A percentile compares a stretch with the other conserved stretches of the same genome.
Evolutionary conservation across 2,888 invertebrate genomes (phyloP).

Genomic region (Cephalotes varians): DNA sequence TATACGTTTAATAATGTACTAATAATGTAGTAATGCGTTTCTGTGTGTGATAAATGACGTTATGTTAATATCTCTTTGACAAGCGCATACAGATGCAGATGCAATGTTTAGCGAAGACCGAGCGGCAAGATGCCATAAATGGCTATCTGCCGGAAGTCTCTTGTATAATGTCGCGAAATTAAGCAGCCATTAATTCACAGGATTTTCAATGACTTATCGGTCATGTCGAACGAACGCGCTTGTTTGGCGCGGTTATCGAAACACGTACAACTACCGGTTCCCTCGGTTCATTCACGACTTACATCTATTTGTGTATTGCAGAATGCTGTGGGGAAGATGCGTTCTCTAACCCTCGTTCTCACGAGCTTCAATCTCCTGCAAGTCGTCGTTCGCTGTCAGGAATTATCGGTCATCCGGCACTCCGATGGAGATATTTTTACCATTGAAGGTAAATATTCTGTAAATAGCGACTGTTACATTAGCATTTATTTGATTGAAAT

Average conservation of each 20-base stretch:
- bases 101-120: conserved; percentile 8
- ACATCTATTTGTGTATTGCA: conserved; percentile 70
- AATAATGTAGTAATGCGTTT: not conserved
- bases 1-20: not conserved
- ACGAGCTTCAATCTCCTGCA: conserved; percentile 77
- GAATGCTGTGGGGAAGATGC: conserved; percentile 85
- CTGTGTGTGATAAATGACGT: not conserved
- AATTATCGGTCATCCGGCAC: conserved; percentile 81
- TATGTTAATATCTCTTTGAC: not conserved
- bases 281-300: not conserved
- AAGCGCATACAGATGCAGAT: not conserved
- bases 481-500: not conserved
- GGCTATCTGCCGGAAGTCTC: conserved; percentile 32
- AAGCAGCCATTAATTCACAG: conserved; percentile 23
- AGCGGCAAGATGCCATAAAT: conserved; percentile 5
- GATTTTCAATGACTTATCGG: conserved; percentile 40
- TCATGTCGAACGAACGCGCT: not conserved
- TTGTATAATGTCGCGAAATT: conserved; percentile 16
- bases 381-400: conserved; percentile 72
- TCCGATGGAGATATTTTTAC: conserved; percentile 84
- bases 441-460: conserved; percentile 78
- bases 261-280: not conserved
- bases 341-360: conserved; percentile 80
- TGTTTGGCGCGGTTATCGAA: conserved; percentile 7
- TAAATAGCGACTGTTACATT: not conserved